Evolutionary conservation across 2,888 invertebrate genomes (phyloP).

Genomic region (Pristionchus mayeri): DNA sequence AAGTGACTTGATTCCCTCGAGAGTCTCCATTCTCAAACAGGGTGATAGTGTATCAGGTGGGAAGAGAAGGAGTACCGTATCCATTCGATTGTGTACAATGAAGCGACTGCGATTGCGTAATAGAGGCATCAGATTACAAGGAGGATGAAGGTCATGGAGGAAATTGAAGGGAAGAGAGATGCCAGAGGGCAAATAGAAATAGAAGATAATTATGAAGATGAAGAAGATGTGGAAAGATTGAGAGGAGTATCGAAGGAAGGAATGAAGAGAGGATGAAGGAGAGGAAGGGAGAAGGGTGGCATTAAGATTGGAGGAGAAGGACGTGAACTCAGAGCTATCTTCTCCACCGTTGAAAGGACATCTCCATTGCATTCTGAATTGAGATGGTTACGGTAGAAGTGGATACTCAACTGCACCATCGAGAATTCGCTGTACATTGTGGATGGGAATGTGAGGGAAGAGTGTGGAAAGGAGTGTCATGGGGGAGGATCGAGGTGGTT

Average conservation of each 20-base stretch:
- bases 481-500: conserved; percentile 76
- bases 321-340: background rate
- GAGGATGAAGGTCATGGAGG: conserved; percentile 39
- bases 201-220: conserved; percentile 17
- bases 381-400: conserved; percentile 3
- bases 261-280: conserved; percentile 39
- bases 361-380: conserved; percentile 87
- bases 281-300: conserved; percentile 19
- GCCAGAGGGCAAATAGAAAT: background rate
- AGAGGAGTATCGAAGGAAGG: conserved; percentile 24
- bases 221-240: conserved; percentile 38
- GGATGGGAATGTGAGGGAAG: conserved; percentile 84
- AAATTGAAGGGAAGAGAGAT: conserved; percentile 32
- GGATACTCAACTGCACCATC: conserved; percentile 79
- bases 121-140: conserved; percentile 41
- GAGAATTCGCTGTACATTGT: conserved; percentile 91
- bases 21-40: conserved; percentile 38
- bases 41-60: conserved; percentile 43
- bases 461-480: conserved; percentile 88
- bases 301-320: background rate
- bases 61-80: conserved; percentile 32
- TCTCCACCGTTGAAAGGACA: conserved; percentile 88
- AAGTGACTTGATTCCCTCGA: conserved; percentile 30
- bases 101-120: conserved; percentile 41
- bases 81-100: conserved; percentile 27